Evolutionary conservation across 2,113 vertebrate genomes (phyloP).

Genomic region (Narcine bancroftii): DNA sequence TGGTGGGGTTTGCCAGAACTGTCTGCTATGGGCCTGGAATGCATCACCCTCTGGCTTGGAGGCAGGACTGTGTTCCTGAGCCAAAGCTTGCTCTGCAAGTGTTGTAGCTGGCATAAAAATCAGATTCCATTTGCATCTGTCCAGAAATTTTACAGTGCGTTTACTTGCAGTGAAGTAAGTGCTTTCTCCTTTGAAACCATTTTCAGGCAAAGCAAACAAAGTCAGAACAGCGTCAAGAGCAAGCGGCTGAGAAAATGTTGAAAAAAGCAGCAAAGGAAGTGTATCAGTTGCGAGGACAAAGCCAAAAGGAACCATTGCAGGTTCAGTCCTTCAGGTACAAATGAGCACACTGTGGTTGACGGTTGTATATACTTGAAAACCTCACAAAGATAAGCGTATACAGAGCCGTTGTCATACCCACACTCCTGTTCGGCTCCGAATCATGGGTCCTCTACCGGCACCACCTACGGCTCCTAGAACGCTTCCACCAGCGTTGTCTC

Average conservation of each 20-base stretch:
- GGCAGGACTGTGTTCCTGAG: too few relatives aligned
- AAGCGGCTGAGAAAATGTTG: conserved; percentile 84
- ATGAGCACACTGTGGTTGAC: neutral
- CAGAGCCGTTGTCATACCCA: too few relatives aligned
- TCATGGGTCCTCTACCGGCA: too few relatives aligned
- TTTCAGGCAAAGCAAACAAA: conserved; percentile 81
- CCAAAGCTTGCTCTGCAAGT: neutral
- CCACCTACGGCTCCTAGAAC: too few relatives aligned
- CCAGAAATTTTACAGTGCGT: neutral
- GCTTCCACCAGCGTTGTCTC: too few relatives aligned
- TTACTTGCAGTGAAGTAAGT: neutral
- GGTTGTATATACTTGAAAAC: too few relatives aligned
- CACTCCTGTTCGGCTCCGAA: too few relatives aligned
- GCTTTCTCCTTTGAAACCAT: neutral
- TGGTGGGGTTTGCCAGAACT: too few relatives aligned
- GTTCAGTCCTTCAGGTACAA: conserved; percentile 91
- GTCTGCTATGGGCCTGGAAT: neutral
- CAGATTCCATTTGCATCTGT: neutral
- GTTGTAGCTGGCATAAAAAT: neutral
- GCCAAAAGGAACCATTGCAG: conserved; percentile 83
- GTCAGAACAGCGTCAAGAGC: conserved; percentile 85
- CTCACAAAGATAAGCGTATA: too few relatives aligned
- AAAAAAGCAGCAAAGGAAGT: conserved; percentile 92
- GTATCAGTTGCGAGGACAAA: conserved; percentile 84
- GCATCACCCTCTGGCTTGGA: neutral